These are phyloP conservation scores for Orthonyx spaldingii DNA, from an alignment of 2,113 vertebrate species.

Conservation along the genomic window DNA sequence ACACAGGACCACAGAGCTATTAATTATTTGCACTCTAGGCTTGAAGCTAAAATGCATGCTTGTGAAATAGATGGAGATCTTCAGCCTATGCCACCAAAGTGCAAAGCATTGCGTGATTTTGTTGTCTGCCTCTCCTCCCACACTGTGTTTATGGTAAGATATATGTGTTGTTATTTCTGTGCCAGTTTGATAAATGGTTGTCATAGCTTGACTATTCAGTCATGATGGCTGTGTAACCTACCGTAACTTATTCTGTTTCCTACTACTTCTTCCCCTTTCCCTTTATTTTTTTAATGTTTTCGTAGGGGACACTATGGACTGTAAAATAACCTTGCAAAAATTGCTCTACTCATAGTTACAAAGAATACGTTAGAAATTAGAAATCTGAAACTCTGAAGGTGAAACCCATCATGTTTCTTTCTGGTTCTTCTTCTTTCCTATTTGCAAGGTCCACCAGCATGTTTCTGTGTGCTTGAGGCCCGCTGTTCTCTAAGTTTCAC, in stretches of 20 bases:
- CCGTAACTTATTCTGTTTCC: neutral
- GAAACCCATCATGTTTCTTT: neutral
- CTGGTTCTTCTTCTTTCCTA: neutral
- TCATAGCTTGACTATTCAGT: conserved; percentile 27
- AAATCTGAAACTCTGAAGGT: neutral
- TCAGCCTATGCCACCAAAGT: neutral
- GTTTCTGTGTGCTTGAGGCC: neutral
- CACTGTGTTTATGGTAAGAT: conserved; percentile 1
- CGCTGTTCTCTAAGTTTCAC: neutral
- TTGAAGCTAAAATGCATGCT: neutral
- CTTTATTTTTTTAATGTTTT: too few species aligned
- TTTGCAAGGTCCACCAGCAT: neutral
- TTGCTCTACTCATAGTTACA: neutral
- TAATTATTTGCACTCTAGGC: neutral
- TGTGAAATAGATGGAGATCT: neutral
- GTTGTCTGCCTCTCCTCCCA: neutral
- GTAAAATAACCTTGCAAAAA: neutral
- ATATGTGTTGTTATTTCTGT: conserved; percentile 2
- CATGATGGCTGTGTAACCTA: conserved; percentile 9
- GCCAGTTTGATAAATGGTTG: conserved; percentile 14
- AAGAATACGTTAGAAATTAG: neutral
- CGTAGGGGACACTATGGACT: neutral
- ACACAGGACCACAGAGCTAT: neutral
- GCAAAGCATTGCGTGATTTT: neutral
- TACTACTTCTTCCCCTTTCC: neutral